Evolutionary conservation across 2,797 vertebrate species (phyloP).

Genomic region (Oceanodroma leucorhoa): DNA sequence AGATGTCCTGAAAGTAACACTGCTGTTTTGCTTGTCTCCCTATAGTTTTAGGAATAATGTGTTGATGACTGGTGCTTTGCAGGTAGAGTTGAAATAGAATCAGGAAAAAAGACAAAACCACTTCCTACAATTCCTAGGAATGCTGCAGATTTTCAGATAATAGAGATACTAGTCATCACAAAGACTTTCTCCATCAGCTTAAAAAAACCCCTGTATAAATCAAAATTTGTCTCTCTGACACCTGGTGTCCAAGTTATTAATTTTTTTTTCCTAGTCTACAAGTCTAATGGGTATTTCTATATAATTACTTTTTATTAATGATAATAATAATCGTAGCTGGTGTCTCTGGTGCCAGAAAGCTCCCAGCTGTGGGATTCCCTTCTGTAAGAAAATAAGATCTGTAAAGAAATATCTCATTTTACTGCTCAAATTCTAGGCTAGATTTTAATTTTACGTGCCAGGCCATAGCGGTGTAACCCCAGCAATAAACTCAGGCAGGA

Average conservation of each 20-base stretch:
- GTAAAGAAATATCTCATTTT: not conserved
- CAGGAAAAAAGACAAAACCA: not conserved
- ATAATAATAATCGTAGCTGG: not conserved
- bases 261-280: not conserved
- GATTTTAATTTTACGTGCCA: not conserved
- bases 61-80: not conserved
- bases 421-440: not conserved
- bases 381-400: not conserved
- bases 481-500: not conserved
- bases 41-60: not conserved
- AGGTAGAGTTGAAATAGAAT: not conserved
- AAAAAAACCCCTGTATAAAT: not conserved
- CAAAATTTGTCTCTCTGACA: not conserved
- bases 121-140: not conserved
- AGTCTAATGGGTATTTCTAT: not conserved
- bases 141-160: not conserved
- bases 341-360: not conserved
- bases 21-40: not conserved
- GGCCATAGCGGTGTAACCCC: not conserved
- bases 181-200: not conserved
- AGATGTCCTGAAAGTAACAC: not conserved
- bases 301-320: slow-evolving; percentile 25
- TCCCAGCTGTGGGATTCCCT: not conserved
- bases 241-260: not conserved
- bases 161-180: not conserved